Conservation (phyloP, 2,113 vertebrate genomes). For the Seriola quinqueradiata region DNA sequence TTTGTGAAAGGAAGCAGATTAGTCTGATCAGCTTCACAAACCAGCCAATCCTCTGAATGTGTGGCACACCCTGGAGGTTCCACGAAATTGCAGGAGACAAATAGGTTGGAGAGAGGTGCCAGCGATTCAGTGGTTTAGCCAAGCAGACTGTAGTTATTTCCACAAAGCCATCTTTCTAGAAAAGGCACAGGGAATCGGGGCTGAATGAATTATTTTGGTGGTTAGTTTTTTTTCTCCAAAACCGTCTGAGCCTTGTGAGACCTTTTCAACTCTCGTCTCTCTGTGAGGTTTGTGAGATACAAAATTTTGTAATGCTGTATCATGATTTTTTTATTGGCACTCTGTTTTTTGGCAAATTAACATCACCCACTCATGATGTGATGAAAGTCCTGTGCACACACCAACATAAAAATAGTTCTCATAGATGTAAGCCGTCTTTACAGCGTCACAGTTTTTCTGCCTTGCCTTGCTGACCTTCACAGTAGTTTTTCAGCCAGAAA, state of each 20-base stretch:
- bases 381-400: not conserved
- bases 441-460: not conserved
- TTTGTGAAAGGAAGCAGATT: conserved; percentile 69
- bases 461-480: not conserved
- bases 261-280: not conserved
- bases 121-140: conserved; percentile 44
- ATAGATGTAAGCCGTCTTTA: not conserved
- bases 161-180: conserved; percentile 30
- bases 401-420: not conserved
- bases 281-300: not conserved
- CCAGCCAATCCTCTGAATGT: conserved; percentile 59
- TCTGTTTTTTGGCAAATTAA: not conserved
- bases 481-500: not conserved
- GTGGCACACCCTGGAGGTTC: conserved; percentile 56
- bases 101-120: conserved; percentile 55
- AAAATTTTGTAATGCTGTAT: not conserved
- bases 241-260: not conserved
- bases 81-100: conserved; percentile 60
- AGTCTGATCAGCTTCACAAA: conserved; percentile 64
- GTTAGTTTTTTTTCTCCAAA: conserved; percentile 8
- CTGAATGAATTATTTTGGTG: conserved; percentile 22
- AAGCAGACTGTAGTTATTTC: conserved; percentile 44
- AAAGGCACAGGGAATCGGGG: conserved; percentile 8
- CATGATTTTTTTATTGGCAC: not conserved
- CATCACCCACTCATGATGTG: not conserved